Percentiles rank a stretch among this genome's conserved stretches.
Evolutionary conservation across 2,797 vertebrate species (phyloP).

Genomic region (Odontamblyopus rebecca): DNA sequence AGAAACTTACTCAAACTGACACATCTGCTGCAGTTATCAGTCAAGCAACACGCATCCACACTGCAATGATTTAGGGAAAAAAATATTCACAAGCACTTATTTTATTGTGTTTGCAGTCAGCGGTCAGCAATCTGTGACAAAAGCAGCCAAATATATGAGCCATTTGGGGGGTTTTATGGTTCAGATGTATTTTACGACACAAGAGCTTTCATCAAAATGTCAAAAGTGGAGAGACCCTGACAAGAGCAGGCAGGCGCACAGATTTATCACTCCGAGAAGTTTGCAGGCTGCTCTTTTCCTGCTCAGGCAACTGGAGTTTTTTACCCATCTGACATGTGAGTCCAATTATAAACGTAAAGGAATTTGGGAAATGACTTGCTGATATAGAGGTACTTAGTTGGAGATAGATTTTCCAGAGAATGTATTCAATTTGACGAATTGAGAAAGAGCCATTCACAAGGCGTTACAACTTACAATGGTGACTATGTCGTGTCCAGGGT

Average conservation of each 20-base stretch:
- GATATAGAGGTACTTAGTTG: not conserved
- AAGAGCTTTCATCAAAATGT: constrained; percentile 62
- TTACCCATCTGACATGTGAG: constrained; percentile 23
- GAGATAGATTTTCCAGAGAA: constrained; percentile 8
- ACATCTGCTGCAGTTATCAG: constrained; percentile 56
- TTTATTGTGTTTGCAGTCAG: constrained; percentile 57
- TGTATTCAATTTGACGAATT: constrained; percentile 2
- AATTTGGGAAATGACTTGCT: constrained; percentile 12
- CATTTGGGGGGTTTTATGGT: constrained; percentile 42
- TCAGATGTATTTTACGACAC: constrained; percentile 52
- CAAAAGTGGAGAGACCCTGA: constrained; percentile 44
- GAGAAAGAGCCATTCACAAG: not conserved
- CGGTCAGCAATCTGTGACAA: constrained; percentile 56
- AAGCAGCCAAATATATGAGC: constrained; percentile 53
- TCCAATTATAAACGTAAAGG: constrained; percentile 3
- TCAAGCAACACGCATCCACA: constrained; percentile 52
- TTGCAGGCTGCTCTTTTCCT: constrained; percentile 25
- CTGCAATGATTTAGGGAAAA: constrained; percentile 60
- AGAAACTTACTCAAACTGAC: constrained; percentile 48
- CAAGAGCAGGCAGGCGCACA: constrained; percentile 23
- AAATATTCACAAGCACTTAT: constrained; percentile 53
- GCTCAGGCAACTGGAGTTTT: constrained; percentile 24
- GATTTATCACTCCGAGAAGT: constrained; percentile 49
- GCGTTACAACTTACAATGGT: not conserved
- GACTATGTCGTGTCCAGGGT: not conserved